Conservation (phyloP, 92 coral and sea anemone species). For the Muricea muricata region DNA sequence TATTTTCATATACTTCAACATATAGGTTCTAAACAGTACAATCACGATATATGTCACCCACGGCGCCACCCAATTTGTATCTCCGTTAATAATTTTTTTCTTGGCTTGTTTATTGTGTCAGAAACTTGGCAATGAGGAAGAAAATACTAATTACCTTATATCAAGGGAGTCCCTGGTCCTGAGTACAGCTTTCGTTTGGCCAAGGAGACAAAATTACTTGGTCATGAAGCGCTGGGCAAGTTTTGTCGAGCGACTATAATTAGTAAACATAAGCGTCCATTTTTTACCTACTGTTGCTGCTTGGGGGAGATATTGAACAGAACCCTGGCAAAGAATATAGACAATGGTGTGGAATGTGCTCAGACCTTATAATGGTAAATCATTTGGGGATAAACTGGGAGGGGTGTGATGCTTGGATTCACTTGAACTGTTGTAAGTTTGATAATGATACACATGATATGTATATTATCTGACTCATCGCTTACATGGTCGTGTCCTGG, state of each 20-base stretch:
- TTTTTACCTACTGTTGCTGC: background rate
- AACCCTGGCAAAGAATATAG: background rate
- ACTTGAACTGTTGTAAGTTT: constrained; percentile 38
- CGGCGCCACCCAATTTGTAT: background rate
- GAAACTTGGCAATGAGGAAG: background rate
- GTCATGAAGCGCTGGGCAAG: background rate
- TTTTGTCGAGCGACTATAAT: background rate
- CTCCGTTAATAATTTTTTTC: background rate
- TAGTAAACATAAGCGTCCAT: background rate
- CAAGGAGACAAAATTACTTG: background rate
- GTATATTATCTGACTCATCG: constrained; percentile 38
- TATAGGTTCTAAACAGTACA: too few species aligned
- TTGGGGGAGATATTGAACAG: background rate
- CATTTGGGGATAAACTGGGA: background rate
- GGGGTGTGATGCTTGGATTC: constrained; percentile 53
- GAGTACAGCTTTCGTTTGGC: background rate
- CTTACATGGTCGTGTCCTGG: constrained; percentile 55
- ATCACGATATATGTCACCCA: too few species aligned
- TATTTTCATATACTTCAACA: too few species aligned
- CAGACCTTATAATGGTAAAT: background rate
- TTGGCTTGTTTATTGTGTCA: background rate
- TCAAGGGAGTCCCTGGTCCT: background rate
- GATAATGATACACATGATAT: constrained; percentile 45
- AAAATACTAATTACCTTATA: background rate
- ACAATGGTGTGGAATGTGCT: background rate